Evolutionary conservation across 2,797 vertebrate species (phyloP), one percentile per base, ranked within the genome.

Genomic region (Melanotaenia nigrans): DNA sequence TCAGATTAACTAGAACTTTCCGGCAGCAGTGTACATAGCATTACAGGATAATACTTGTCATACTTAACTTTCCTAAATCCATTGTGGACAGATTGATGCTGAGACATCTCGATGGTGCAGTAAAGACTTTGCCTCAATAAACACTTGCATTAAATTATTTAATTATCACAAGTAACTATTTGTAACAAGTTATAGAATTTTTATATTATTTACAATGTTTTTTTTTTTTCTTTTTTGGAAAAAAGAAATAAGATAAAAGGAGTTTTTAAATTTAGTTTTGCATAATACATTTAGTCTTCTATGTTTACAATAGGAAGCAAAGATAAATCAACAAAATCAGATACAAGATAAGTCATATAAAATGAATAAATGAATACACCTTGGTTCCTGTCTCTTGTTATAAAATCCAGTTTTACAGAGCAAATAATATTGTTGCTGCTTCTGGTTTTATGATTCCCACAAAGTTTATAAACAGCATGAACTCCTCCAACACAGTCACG

Each of bases 51-150:
- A 90, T 73, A 38, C 66, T 78, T 63, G 71, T 28, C 47, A 61
- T 18, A 18, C 53, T 74, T 65, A 56, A 28, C 49, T 77, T 85
- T 79, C 40, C 81, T 77, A 75, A 87, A 87, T 61, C 66, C 30
- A 20, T 62, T 79, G 91, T 25, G 64, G 86, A 90, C 64, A 89
- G 89, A 91, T 87, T 88, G 73, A 88, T 86, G 79, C 76, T 45
- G 65, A 57, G 73, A 82, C 77, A 85, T 78, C 36, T 64, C 20
- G 35, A 68, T 81, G 53, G 20, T 30, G 61, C 45, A 78, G 73
- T 65, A 70, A 78, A 73, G 72, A 81, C 62, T 77, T 82, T 75
- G 60, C 45, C 49, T 81, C 84, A 72, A 13, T 83, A 81, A 85
- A 51, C 80, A 69, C 62, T 33, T 33, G 59, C 71, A 86, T 89